Evolutionary conservation across 2,888 invertebrate genomes (phyloP).

Genomic region (Ametastegia equiseti): DNA sequence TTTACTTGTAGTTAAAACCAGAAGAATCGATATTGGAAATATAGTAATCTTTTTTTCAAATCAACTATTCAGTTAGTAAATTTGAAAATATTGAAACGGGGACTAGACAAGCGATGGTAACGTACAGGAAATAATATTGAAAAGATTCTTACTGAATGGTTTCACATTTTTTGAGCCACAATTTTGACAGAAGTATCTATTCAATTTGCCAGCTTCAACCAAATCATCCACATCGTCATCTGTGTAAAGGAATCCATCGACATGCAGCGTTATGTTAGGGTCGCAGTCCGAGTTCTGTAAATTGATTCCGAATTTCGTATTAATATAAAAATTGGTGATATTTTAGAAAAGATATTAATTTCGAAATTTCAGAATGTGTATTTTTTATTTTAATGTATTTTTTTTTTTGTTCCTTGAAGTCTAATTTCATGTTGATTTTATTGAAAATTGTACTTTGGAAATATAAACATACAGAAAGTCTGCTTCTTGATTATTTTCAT

Average conservation of each 20-base stretch:
- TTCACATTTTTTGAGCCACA: constrained; percentile 78
- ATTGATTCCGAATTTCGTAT: constrained; percentile 75
- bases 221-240: constrained; percentile 81
- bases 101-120: background rate
- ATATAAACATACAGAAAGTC: too few relatives aligned
- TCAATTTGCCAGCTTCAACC: constrained; percentile 76
- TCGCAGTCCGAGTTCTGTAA: constrained; percentile 78
- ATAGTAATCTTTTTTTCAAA: too few relatives aligned
- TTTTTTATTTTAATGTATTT: too few relatives aligned
- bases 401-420: too few relatives aligned
- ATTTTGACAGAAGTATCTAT: constrained; percentile 77
- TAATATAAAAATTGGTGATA: constrained; percentile 70
- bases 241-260: constrained; percentile 85
- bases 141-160: constrained; percentile 75
- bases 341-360: background rate
- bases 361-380: background rate
- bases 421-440: too few relatives aligned
- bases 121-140: constrained; percentile 26
- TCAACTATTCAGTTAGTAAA: constrained; percentile 48
- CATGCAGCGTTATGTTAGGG: constrained; percentile 78
- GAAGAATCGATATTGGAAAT: too few relatives aligned
- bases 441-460: too few relatives aligned
- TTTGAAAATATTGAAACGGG: background rate
- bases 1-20: background rate
- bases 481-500: too few relatives aligned